Evolutionary conservation across 2,797 vertebrate species (phyloP), one percentile per base, ranked within the genome.

Genomic region (Hemibagrus guttatus): DNA sequence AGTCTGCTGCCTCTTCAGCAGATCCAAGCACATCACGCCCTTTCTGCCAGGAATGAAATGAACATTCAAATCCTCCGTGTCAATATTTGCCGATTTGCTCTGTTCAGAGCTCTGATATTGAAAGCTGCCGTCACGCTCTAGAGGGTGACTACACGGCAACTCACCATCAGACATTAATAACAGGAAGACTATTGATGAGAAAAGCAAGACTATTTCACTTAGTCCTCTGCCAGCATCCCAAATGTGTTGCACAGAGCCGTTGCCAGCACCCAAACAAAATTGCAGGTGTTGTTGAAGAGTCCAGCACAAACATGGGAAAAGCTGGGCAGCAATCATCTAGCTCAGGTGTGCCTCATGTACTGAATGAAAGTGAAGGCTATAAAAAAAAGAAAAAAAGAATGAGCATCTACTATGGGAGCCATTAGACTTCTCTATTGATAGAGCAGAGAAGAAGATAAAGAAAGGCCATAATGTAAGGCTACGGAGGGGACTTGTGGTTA

Each of bases 1-100:
- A 23, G 21, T 2, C 16, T 21, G 52, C 39, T 17, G 46, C n/a
- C 52, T 59, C 87, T 52, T 31, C 28, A 35, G 64, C 80, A 83
- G 74, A 69, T 83, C 69, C n/a, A 9, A 16, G 68, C 71, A 82
- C 84, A 83, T 35, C n/a, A 31, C 58, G 26, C 39, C 59, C 19
- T 66, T 85, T 80, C 69, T 63, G 31, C 69, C 68, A 81, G 78
- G 66, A 68, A 91, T 49, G 79, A 78, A 84, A 89, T 72, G 89
- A 87, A 89, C 91, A 90, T 90, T 92, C 88, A 91, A 80, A 91
- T 92, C 90, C 89, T 84, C 88, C 90, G 68, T 61, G 92, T 92
- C 93, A 93, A 93, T 93, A 94, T 94, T 94, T 93, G 89, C 91
- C 87, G 74, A 82, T 71, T 52, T 86, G 91, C 86, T 90, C 91